Evolutionary conservation across 1,140 invertebrate species (phyloP).

Genomic region (Leptinotarsa undecemlineata): DNA sequence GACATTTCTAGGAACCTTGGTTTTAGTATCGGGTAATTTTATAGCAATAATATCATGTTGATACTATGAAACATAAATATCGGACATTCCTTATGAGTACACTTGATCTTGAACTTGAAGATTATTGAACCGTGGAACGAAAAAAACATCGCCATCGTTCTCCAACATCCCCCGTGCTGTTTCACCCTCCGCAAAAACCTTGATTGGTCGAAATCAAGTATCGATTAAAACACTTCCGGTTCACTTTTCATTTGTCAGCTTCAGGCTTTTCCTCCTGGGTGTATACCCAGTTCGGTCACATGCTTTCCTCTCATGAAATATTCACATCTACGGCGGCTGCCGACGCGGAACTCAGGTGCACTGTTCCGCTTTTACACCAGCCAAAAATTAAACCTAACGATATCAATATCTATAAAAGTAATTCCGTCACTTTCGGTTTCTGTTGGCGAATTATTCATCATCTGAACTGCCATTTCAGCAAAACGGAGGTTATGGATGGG

Average conservation of each 20-base stretch:
- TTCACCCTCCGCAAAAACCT: neutral
- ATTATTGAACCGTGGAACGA: neutral
- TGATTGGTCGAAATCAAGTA: neutral
- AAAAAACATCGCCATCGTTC: neutral
- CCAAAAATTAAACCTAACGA: conserved; percentile 43
- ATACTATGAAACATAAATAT: too few species aligned
- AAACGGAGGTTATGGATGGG: neutral
- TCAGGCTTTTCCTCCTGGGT: conserved; percentile 6
- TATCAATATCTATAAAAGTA: conserved; percentile 46
- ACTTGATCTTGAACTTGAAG: too few species aligned
- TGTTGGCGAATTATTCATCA: conserved; percentile 36
- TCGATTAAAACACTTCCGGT: conserved; percentile 1
- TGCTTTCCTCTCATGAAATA: conserved; percentile 39
- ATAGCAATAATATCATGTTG: too few species aligned
- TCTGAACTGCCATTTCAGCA: neutral
- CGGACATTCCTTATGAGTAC: too few species aligned
- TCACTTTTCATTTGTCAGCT: conserved; percentile 18
- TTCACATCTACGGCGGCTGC: conserved; percentile 29
- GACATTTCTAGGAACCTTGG: too few species aligned
- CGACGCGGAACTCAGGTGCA: conserved; percentile 40
- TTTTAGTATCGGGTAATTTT: too few species aligned
- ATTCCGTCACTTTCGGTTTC: conserved; percentile 42
- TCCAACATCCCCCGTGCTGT: neutral
- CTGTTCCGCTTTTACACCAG: conserved; percentile 36
- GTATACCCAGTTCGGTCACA: conserved; percentile 12